Evolutionary conservation across 2,113 vertebrate genomes (phyloP), one percentile per base, ranked within the genome.

Genomic region (Ardeotis arabs): DNA sequence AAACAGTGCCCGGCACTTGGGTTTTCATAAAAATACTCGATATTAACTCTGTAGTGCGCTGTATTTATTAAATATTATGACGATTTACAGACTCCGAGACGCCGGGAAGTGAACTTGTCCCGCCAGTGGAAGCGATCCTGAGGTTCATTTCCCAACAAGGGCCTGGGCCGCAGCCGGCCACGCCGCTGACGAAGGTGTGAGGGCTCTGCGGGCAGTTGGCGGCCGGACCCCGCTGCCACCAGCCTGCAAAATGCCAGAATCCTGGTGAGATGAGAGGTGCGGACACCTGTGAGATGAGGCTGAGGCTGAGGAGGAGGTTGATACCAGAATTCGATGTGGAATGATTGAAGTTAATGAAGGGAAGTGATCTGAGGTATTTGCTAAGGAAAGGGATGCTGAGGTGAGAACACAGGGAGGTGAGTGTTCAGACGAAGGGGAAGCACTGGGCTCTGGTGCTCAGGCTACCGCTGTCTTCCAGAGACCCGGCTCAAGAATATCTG

Each of bases 261-360:
- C 25, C 73, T 18, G 22, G 0, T 11, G 37, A 44, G 14, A 1
- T 12, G n/a, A 22, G 0, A 2, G 16, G 10, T 49, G 58, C 0
- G 0, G 64, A 2, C 3, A 4, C 31, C 10, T 13, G 2, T 22
- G 14, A 29, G 44, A 4, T 3, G 63, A 55, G 20, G 53, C n/a
- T 33, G 7, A 4, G n/a, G 47, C 47, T 14, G 39, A 56, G 53
- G 62, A 66, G 64, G 45, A 81, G 13, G 12, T 2, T 33, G 16
- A 1, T 44, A 1, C 1, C 12, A 18, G 29, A 27, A 53, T 14
- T 47, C 1, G 0, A 6, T 28, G 21, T 45, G 62, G 50, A 45
- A 25, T 4, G 21, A 12, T 4, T 22, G 29, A 52, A 59, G 59
- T 47, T 47, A 41, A 12, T 23, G 56, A 74, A 66, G 23, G 44